These are phyloP conservation scores for Drosophila maculinotata DNA, from an alignment of 2,888 invertebrate genomes.

Conservation along the genomic window DNA sequence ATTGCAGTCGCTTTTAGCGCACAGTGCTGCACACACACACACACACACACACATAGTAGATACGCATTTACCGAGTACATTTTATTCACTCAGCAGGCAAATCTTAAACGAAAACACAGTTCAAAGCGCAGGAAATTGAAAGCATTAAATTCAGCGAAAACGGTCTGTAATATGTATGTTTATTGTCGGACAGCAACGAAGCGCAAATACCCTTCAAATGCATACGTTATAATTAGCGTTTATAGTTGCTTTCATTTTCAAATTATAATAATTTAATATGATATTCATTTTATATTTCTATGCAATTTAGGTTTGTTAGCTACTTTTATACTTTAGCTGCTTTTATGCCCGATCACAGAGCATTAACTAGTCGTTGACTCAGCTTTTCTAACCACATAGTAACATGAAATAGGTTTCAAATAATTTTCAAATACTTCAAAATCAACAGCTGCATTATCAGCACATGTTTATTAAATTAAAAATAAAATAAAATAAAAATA, in stretches of 20 bases:
- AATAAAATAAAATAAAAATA: too few relatives aligned
- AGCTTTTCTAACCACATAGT: too few relatives aligned
- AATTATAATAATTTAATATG: too few relatives aligned
- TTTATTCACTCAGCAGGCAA: slow-evolving; percentile 41
- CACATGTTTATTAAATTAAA: too few relatives aligned
- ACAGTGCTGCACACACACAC: slow-evolving; percentile 5
- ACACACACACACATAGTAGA: not conserved
- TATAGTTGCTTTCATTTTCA: not conserved
- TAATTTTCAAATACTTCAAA: too few relatives aligned
- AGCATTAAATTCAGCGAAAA: slow-evolving; percentile 33
- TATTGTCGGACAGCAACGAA: not conserved
- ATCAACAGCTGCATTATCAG: too few relatives aligned
- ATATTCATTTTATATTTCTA: too few relatives aligned
- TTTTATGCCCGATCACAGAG: too few relatives aligned
- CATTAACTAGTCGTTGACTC: too few relatives aligned
- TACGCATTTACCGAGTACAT: slow-evolving; percentile 14
- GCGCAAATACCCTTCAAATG: not conserved
- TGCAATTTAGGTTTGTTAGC: too few relatives aligned
- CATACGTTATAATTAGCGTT: not conserved
- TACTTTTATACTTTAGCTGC: too few relatives aligned
- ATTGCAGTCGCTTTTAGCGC: slow-evolving; percentile 48
- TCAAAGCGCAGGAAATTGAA: slow-evolving; percentile 77
- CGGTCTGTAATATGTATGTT: not conserved
- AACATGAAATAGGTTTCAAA: too few relatives aligned
- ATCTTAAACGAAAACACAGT: slow-evolving; percentile 61